A percentile compares a stretch with the other conserved stretches of the same genome.
These are phyloP conservation scores for Grammomys dolichurus DNA, from an alignment of 2,113 vertebrate genomes.

Conservation along the genomic window DNA sequence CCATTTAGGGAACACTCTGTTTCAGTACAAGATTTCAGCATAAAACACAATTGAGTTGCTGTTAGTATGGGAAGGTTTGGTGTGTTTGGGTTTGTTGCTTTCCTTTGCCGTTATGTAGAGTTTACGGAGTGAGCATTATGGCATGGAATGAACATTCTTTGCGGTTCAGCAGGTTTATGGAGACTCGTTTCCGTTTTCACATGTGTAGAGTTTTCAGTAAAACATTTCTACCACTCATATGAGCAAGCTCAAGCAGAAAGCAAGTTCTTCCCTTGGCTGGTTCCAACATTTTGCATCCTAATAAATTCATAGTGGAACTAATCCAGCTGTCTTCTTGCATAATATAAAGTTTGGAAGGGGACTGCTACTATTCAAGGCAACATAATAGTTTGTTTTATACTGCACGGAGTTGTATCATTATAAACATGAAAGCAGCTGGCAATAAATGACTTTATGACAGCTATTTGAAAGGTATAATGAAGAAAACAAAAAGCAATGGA, in stretches of 20 bases:
- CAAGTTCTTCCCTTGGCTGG: slow-evolving; percentile 34
- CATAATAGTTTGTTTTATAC: slow-evolving; percentile 78
- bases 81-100: not conserved
- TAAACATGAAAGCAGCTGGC: slow-evolving; percentile 78
- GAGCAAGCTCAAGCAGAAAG: slow-evolving; percentile 37
- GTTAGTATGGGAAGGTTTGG: not conserved
- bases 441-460: slow-evolving; percentile 80
- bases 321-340: slow-evolving; percentile 75
- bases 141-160: slow-evolving; percentile 50
- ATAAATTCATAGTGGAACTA: slow-evolving; percentile 74
- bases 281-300: slow-evolving; percentile 66
- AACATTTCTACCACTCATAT: slow-evolving; percentile 35
- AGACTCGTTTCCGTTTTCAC: slow-evolving; percentile 52
- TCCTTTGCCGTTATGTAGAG: not conserved
- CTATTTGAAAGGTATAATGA: slow-evolving; percentile 81
- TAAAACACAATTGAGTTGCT: not conserved
- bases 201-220: slow-evolving; percentile 46
- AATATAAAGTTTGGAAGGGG: slow-evolving; percentile 74
- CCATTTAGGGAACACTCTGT: not conserved
- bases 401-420: slow-evolving; percentile 59
- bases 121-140: slow-evolving; percentile 49
- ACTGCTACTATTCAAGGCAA: slow-evolving; percentile 70
- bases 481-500: slow-evolving; percentile 71
- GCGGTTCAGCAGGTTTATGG: slow-evolving; percentile 66
- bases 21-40: not conserved